phyloP scores from a whole-genome alignment of 2,113 vertebrate species.

The Sphyrna mokarran region DNA sequence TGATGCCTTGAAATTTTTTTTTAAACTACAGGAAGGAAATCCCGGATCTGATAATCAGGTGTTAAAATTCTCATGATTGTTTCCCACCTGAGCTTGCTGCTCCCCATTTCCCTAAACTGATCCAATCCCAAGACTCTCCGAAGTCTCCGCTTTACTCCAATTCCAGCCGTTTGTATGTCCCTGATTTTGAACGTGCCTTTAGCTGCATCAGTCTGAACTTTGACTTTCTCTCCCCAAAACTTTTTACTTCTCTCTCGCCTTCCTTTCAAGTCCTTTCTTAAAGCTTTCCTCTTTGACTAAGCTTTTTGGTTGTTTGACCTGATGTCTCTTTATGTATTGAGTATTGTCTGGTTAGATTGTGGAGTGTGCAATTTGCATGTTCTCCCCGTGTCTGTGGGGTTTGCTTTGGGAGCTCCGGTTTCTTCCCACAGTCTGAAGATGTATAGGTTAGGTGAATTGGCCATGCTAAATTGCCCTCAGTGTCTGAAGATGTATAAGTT shows the following conservation, averaged over 20 bases:
- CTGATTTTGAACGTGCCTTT: background rate
- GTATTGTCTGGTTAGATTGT: no score
- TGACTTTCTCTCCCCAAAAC: background rate
- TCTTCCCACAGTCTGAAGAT: no score
- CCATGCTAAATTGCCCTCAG: no score
- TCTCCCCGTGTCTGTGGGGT: no score
- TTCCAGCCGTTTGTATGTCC: no score
- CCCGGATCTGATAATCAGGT: background rate
- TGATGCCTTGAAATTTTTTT: background rate
- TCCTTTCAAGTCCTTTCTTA: background rate
- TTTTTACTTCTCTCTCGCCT: background rate
- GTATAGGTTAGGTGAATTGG: no score
- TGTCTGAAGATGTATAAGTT: no score
- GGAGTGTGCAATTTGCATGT: no score
- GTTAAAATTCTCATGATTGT: background rate
- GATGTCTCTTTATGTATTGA: background rate
- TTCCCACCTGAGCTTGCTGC: background rate
- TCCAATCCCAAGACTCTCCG: background rate
- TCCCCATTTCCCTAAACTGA: background rate
- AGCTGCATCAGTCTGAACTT: background rate
- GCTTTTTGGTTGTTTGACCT: background rate
- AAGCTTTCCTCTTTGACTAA: background rate
- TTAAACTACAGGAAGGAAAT: background rate
- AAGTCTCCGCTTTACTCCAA: no score
- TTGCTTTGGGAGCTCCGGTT: no score